Evolutionary conservation across 2,888 invertebrate genomes (phyloP).

Genomic region (Chironomus riparius): DNA sequence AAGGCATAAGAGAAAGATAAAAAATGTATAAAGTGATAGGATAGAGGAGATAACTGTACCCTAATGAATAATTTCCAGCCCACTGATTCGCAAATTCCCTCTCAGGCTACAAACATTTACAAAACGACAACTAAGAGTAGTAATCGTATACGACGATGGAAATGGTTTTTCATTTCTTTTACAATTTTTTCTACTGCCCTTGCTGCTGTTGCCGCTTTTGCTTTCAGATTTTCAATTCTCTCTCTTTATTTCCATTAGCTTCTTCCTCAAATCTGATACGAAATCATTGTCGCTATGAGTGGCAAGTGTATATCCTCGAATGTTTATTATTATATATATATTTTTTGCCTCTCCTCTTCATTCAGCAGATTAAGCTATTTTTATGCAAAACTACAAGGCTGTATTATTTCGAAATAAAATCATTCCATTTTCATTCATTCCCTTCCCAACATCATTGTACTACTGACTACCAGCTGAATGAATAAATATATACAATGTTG

Average conservation of each 20-base stretch:
- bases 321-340: not conserved
- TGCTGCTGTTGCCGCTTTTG: not conserved
- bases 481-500: too few relatives aligned
- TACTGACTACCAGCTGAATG: too few relatives aligned
- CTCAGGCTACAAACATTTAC: not conserved
- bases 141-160: not conserved
- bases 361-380: slow-evolving; percentile 10
- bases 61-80: slow-evolving; percentile 15
- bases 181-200: not conserved
- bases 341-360: not conserved
- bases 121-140: not conserved
- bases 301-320: slow-evolving; percentile 1
- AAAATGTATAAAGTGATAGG: slow-evolving; percentile 8
- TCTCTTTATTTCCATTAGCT: slow-evolving; percentile 7
- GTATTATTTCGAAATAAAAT: not conserved
- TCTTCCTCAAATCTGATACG: not conserved
- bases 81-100: slow-evolving; percentile 10
- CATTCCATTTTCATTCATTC: not conserved
- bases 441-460: not conserved
- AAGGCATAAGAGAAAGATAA: not conserved
- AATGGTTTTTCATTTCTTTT: too few relatives aligned
- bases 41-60: slow-evolving; percentile 18
- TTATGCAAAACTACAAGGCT: slow-evolving; percentile 2
- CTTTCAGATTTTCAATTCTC: not conserved
- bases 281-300: not conserved